phyloP scores from a whole-genome alignment of 2,113 vertebrate species.

The Antechinus flavipes region DNA sequence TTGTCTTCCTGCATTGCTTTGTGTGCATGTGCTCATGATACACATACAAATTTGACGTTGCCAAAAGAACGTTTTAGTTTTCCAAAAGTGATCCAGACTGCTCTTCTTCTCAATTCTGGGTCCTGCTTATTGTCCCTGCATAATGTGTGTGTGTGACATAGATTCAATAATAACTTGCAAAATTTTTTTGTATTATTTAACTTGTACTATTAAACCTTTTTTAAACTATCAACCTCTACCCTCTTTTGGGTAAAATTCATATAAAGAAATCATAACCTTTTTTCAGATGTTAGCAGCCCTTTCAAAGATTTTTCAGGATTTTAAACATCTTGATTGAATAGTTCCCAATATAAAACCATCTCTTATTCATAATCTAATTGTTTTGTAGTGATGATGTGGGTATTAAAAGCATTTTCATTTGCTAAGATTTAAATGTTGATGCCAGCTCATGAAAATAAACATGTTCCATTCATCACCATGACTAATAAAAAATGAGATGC shows the following conservation, averaged over 20 bases:
- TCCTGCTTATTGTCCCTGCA: not conserved
- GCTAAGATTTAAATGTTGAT: not conserved
- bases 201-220: not conserved
- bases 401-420: constrained; percentile 19
- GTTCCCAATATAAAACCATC: not conserved
- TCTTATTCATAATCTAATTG: not conserved
- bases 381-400: not conserved
- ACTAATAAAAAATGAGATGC: constrained; percentile 23
- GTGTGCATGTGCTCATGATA: not conserved
- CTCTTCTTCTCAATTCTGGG: not conserved
- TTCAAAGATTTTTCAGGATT: constrained; percentile 6
- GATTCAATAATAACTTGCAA: not conserved
- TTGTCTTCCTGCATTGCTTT: not conserved
- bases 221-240: not conserved
- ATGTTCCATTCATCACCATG: constrained; percentile 15
- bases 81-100: not conserved
- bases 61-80: not conserved
- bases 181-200: not conserved
- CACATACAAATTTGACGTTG: not conserved
- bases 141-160: not conserved
- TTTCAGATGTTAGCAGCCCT: not conserved
- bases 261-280: not conserved
- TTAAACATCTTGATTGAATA: not conserved
- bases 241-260: not conserved
- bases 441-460: not conserved